Evolutionary conservation across 1,140 invertebrate species (phyloP), one percentile per base, ranked within the genome.

Genomic region (Papilio helenus): DNA sequence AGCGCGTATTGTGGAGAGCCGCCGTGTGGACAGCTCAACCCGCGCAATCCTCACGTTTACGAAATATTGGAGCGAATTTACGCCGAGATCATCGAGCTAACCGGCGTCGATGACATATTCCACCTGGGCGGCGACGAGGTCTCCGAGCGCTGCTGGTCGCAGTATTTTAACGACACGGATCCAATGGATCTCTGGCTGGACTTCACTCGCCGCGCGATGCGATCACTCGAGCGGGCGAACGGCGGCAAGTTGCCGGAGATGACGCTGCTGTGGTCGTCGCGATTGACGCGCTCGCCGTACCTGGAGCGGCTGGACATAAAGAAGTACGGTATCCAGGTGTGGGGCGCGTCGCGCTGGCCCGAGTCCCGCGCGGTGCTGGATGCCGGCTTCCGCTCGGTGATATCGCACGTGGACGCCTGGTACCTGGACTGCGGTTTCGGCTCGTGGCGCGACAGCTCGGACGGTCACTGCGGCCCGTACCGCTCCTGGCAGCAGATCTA

Each of bases 61-160:
- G 91, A 95, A n/a, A 95, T 98, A 7, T 92, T 98, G 12, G 95
- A 96, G 85, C 95, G 95, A 29, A 92, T 97, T 3, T 97, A 97
- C 88, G 94, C 92, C 55, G 97, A 97, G 82, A 92, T 97, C 12
- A 89, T 97, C 23, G 93, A 96, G 65, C 91, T 96, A 10, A 97
- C 96, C 10, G 96, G 96, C 0, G 95, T 96, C 72, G 95, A 95
- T 12, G 97, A 97, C 82, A 91, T 97, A 23, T 97, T 98, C 85
- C 98, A 98, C 90, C 95, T 98, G 79, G 98, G 98, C 34, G 97
- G 97, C 2, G 98, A 98, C 89, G 98, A 98, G 94, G 97, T 98
- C 20, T 94, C 93, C 10, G 91, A 92, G 80, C 85, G 88, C n/a
- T 97, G 97, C 81, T 97, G 97, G 97, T 95, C 95, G 9, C 96